phyloP scores from a whole-genome alignment of 1,140 invertebrate species.

The Drosophila cardini region DNA sequence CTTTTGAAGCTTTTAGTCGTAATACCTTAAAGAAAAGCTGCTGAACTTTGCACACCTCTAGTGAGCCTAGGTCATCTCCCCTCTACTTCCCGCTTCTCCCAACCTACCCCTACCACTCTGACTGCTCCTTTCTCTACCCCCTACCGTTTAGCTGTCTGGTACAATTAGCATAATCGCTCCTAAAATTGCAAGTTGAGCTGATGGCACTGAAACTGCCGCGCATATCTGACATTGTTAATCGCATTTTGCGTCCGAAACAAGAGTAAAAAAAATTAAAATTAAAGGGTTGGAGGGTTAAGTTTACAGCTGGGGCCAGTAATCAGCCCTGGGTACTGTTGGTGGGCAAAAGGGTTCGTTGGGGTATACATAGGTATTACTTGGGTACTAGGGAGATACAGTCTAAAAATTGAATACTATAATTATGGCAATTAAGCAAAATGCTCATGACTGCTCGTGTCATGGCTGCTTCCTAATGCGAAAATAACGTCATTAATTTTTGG shows the following conservation, averaged over 20 bases:
- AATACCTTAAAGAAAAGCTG: too few species aligned
- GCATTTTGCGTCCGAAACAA: constrained; percentile 1
- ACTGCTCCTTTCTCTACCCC: neutral
- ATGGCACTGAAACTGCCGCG: constrained; percentile 52
- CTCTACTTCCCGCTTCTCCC: neutral
- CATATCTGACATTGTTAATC: constrained; percentile 68
- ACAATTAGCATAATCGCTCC: constrained; percentile 82
- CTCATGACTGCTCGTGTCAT: constrained; percentile 78
- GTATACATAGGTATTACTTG: neutral
- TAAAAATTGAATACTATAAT: constrained; percentile 69
- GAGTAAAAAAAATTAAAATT: too few species aligned
- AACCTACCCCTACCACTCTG: neutral
- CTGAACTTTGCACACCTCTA: too few species aligned
- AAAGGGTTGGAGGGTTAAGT: constrained; percentile 42
- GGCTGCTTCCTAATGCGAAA: constrained; percentile 82
- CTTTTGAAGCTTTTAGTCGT: too few species aligned
- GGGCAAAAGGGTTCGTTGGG: neutral
- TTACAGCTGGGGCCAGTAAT: neutral
- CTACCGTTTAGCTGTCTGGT: constrained; percentile 28
- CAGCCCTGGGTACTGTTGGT: neutral
- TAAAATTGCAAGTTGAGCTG: constrained; percentile 70
- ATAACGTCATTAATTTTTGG: constrained; percentile 78
- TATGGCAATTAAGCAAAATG: constrained; percentile 77
- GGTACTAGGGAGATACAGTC: neutral
- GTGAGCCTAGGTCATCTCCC: too few species aligned